These are phyloP conservation scores for Zaprionus lachaisei DNA, from an alignment of 1,140 invertebrate genomes.

Conservation along the genomic window DNA sequence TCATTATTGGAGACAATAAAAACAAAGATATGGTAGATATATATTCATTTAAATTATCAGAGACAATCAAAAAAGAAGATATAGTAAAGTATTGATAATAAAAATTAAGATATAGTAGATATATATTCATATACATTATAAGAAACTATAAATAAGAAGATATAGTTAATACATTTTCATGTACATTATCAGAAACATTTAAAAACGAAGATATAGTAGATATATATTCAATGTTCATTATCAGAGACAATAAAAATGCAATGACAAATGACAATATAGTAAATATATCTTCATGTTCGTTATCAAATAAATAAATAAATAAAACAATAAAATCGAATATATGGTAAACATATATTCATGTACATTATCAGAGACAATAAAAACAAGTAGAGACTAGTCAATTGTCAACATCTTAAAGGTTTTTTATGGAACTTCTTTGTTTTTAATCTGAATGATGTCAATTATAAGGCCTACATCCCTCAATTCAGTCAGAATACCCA, in stretches of 20 bases:
- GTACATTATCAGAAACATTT: too few relatives aligned
- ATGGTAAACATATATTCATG: background rate
- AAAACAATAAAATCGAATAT: constrained; percentile 2
- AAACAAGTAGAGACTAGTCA: background rate
- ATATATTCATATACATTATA: background rate
- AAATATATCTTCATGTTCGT: background rate
- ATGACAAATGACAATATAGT: too few relatives aligned
- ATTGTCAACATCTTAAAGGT: background rate
- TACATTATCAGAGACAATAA: background rate
- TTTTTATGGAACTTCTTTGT: background rate
- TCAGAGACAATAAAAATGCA: too few relatives aligned
- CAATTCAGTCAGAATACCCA: background rate
- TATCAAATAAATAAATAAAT: background rate
- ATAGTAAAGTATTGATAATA: background rate
- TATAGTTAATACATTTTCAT: too few relatives aligned
- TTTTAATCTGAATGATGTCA: too few relatives aligned
- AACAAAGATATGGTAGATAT: background rate
- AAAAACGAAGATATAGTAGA: background rate
- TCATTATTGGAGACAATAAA: too few relatives aligned
- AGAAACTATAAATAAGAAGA: background rate
- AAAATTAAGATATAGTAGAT: background rate
- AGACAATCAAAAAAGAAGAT: background rate
- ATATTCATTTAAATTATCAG: too few relatives aligned
- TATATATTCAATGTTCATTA: background rate
- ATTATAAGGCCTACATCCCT: background rate